Percentiles rank a stretch among this genome's conserved stretches.
Conservation (phyloP, 2,113 vertebrate genomes). For the Gracilinanus agilis region DNA sequence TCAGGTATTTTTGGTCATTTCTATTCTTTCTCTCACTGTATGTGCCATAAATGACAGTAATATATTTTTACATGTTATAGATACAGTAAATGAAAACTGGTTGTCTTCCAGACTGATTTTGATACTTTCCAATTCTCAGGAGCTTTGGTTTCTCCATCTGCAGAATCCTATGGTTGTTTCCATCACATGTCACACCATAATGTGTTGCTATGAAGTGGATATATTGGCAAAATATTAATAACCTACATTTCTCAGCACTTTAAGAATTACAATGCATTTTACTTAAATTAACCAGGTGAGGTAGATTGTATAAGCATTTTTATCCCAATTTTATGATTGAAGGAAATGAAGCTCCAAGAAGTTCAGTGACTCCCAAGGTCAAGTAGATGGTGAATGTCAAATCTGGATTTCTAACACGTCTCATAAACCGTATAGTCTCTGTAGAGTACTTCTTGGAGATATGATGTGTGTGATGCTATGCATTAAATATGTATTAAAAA, state of each 20-base stretch:
- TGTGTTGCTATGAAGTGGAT: not conserved
- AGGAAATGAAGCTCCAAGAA: not conserved
- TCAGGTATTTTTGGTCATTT: not conserved
- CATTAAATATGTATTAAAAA: not conserved
- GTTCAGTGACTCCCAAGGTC: not conserved
- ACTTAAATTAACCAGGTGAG: not conserved
- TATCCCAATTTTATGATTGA: not conserved
- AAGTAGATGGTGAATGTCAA: not conserved
- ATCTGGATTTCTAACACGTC: not conserved
- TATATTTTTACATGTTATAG: not conserved
- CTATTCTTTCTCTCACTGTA: not conserved
- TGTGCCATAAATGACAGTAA: not conserved
- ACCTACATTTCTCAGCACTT: not conserved
- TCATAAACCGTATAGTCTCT: not conserved
- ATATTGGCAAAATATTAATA: not conserved
- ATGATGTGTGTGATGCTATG: not conserved
- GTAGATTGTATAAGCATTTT: not conserved
- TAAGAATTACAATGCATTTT: not conserved
- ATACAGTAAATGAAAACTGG: not conserved
- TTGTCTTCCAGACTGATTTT: not conserved
- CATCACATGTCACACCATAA: not conserved
- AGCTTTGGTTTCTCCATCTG: slow-evolving; percentile 14
- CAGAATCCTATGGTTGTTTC: slow-evolving; percentile 32
- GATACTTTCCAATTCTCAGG: not conserved
- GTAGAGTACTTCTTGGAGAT: slow-evolving; percentile 26